Percentiles rank a stretch among this genome's conserved stretches.
Conservation (phyloP, 2,888 invertebrate genomes). For the Andrena bucephala region DNA sequence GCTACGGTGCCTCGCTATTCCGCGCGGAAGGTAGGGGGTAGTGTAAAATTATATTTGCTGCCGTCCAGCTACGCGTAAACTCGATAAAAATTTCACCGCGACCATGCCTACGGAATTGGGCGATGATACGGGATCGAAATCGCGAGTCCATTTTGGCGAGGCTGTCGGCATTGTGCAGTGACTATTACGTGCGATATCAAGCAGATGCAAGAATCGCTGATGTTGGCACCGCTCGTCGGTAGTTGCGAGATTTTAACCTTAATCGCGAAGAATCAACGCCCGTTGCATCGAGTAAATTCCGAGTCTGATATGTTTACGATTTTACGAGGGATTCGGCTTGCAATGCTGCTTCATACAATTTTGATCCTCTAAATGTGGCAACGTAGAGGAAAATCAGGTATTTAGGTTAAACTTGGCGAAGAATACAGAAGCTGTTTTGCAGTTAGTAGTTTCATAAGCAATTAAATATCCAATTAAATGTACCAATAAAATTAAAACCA, state of each 20-base stretch:
- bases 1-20: slow-evolving; percentile 13
- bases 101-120: background rate
- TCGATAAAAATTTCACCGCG: slow-evolving; percentile 42
- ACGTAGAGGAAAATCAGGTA: background rate
- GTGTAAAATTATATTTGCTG: slow-evolving; percentile 45
- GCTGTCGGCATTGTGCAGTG: slow-evolving; percentile 11
- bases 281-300: slow-evolving; percentile 2
- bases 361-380: background rate
- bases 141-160: slow-evolving; percentile 16
- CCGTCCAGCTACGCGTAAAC: slow-evolving; percentile 8
- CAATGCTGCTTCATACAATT: background rate
- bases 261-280: background rate
- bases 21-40: background rate
- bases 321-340: background rate
- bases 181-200: slow-evolving; percentile 22
- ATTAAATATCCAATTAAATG: no score
- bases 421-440: background rate
- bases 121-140: slow-evolving; percentile 17
- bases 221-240: slow-evolving; percentile 3
- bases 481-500: no score
- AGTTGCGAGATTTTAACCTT: slow-evolving; percentile 15
- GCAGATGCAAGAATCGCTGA: slow-evolving; percentile 3
- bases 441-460: background rate
- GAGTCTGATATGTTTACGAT: slow-evolving; percentile 18
- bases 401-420: background rate